Evolutionary conservation across 2,888 invertebrate species (phyloP).

Genomic region (Agrilus mali): DNA sequence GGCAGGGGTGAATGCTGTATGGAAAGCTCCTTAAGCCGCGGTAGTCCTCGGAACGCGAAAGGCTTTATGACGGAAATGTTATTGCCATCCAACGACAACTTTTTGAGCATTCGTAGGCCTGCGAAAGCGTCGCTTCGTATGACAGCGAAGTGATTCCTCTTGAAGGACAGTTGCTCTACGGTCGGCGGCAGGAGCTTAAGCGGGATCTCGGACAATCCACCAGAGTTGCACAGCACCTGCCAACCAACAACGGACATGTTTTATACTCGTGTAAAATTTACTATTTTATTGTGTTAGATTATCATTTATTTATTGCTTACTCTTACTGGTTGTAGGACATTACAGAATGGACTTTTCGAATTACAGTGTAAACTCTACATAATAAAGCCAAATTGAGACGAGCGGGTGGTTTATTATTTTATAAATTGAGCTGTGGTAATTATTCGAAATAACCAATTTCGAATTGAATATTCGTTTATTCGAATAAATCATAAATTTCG

Average conservation of each 20-base stretch:
- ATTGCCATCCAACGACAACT: constrained; percentile 77
- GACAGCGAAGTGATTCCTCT: constrained; percentile 71
- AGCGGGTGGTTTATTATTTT: too few relatives aligned
- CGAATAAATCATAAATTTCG: too few relatives aligned
- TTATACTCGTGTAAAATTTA: not conserved
- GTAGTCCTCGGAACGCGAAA: constrained; percentile 75
- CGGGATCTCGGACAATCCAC: constrained; percentile 68
- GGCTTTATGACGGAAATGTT: constrained; percentile 72
- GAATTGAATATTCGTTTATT: too few relatives aligned
- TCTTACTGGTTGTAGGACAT: too few relatives aligned
- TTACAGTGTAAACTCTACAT: too few relatives aligned
- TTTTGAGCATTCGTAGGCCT: constrained; percentile 65
- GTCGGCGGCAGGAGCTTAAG: constrained; percentile 58
- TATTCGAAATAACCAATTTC: too few relatives aligned
- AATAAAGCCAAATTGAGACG: too few relatives aligned
- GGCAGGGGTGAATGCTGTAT: constrained; percentile 78
- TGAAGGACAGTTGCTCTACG: constrained; percentile 74
- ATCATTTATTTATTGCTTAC: not conserved
- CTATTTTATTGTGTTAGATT: not conserved
- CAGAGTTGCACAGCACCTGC: constrained; percentile 82
- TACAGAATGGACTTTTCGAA: too few relatives aligned
- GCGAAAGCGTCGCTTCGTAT: constrained; percentile 74
- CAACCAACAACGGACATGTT: constrained; percentile 18
- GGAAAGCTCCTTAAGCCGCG: constrained; percentile 63
- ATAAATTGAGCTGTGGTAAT: too few relatives aligned